Evolutionary conservation across 2,888 invertebrate genomes (phyloP), one percentile per base, ranked within the genome.

Genomic region (Allophyes oxyacanthae): DNA sequence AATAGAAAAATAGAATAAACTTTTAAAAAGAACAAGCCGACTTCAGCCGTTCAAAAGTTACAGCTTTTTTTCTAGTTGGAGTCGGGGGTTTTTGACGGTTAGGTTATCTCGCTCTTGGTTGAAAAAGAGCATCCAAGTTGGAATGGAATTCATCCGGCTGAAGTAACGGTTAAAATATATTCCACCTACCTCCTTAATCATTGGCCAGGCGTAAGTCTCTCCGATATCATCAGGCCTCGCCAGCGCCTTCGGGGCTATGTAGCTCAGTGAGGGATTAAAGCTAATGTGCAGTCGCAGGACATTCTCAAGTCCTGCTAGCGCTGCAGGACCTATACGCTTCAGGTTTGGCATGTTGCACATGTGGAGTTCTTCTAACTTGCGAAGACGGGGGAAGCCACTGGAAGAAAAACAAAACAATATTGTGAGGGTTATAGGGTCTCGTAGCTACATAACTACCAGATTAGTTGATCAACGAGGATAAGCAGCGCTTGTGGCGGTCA

Each of bases 261-360:
- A 82, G 0, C 80, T 77, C 13, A 98, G 85, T 20, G 94, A 88
- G 0, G 95, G 94, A 82, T 97, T 97, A 79, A 96, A 95, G 44
- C 95, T 93, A 50, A 97, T 84, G 50, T 95, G 94, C 0, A 98
- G 85, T 34, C 93, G 92, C 54, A 95, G 92, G 5, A 97, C 72
- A 46, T 84, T 92, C 78, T 94, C 83, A 26, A 94, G 64, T 0
- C 92, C 92, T 0, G 85, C 76, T 0, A 94, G 73, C 0, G 93
- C 79, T 0, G 89, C 90, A 0, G 94, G 91, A 0, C 96, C 95
- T 28, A 98, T 95, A 28, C 82, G 82, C 0, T 82, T 88, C 38
- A 98, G 86, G 2, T 94, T 83, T 0, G 94, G 90, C 95, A 97
- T 96, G 64, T 96, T 95, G 46, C 96, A 95, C 84, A 98, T 93